Conservation (phyloP, 1,140 invertebrate species). For the Leptinotarsa defecta region DNA sequence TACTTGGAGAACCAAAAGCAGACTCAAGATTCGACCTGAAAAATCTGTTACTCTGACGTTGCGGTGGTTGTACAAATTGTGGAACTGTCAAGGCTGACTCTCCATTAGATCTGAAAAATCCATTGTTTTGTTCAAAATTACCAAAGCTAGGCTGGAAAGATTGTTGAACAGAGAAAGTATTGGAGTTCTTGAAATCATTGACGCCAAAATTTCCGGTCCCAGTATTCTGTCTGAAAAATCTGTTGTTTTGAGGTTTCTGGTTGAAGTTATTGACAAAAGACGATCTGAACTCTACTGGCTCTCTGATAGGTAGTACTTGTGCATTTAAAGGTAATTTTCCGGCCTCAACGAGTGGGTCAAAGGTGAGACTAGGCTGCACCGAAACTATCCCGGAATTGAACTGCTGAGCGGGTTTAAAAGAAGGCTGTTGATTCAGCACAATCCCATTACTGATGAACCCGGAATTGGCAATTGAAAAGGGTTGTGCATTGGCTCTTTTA, state of each 20-base stretch:
- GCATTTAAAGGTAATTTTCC: slow-evolving; percentile 47
- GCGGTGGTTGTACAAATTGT: slow-evolving; percentile 10
- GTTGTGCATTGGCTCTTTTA: slow-evolving; percentile 54
- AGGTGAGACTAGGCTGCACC: slow-evolving; percentile 59
- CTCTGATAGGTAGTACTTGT: slow-evolving; percentile 50
- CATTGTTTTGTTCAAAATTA: slow-evolving; percentile 22
- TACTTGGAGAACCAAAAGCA: background rate
- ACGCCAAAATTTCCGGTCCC: slow-evolving; percentile 55
- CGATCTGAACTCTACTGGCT: slow-evolving; percentile 45
- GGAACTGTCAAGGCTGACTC: slow-evolving; percentile 24
- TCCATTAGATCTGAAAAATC: slow-evolving; percentile 32
- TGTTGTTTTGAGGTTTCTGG: slow-evolving; percentile 8
- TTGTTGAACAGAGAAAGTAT: slow-evolving; percentile 35
- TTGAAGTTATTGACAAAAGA: slow-evolving; percentile 34
- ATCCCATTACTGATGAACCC: slow-evolving; percentile 33
- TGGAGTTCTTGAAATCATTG: slow-evolving; percentile 33
- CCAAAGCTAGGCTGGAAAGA: slow-evolving; percentile 31
- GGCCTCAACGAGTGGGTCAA: slow-evolving; percentile 46
- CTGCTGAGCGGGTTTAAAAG: slow-evolving; percentile 24
- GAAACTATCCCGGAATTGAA: slow-evolving; percentile 43
- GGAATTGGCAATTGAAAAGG: slow-evolving; percentile 37
- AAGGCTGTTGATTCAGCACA: slow-evolving; percentile 18
- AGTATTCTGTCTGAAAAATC: slow-evolving; percentile 59
- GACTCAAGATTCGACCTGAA: slow-evolving; percentile 44
- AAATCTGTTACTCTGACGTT: slow-evolving; percentile 40